phyloP scores from a whole-genome alignment of 2,113 vertebrate genomes.

The Podiceps cristatus region DNA sequence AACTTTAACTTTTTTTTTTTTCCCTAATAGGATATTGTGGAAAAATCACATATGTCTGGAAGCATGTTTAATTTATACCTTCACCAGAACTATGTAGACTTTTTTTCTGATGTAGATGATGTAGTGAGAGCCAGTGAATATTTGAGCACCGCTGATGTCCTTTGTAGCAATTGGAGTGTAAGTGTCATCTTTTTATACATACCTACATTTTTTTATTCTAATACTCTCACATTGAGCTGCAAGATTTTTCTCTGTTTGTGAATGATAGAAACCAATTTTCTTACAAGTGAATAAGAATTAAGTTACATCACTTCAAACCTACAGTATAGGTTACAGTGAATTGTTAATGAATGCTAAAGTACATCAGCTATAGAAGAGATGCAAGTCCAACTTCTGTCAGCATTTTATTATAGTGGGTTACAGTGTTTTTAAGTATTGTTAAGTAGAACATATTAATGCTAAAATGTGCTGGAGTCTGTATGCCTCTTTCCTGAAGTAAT shows the following conservation, averaged over 20 bases:
- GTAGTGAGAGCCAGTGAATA: constrained; percentile 90
- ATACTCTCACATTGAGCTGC: background rate
- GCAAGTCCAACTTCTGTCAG: background rate
- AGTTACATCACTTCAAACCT: background rate
- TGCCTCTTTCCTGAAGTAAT: background rate
- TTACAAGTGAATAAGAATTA: background rate
- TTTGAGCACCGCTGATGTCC: constrained; percentile 89
- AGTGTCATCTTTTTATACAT: constrained; percentile 54
- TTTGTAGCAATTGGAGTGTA: constrained; percentile 90
- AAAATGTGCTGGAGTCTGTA: background rate
- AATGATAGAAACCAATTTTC: background rate
- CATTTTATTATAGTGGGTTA: background rate
- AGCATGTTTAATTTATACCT: constrained; percentile 94
- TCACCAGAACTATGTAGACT: constrained; percentile 96
- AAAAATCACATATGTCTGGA: constrained; percentile 91
- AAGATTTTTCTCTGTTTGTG: fast-evolving
- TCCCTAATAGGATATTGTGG: constrained; percentile 83
- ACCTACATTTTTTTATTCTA: background rate
- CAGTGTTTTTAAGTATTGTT: background rate
- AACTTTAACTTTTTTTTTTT: background rate
- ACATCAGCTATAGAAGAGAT: background rate
- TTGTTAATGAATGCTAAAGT: background rate
- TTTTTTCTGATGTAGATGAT: constrained; percentile 89
- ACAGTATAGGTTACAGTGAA: background rate
- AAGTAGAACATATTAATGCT: background rate